phyloP scores from a whole-genome alignment of 2,113 vertebrate species.

The Gobius niger region DNA sequence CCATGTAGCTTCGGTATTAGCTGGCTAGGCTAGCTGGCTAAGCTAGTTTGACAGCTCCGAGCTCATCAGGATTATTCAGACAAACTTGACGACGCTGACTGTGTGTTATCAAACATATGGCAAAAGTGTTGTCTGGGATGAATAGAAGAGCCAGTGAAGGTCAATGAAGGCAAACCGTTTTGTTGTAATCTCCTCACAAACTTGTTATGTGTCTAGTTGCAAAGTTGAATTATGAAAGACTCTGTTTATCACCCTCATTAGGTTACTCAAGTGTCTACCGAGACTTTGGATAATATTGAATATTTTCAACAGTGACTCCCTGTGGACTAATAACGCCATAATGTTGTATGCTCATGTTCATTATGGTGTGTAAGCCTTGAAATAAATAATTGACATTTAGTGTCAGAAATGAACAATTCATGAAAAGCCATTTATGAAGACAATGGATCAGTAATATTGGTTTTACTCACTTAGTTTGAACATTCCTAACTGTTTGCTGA shows the following conservation, averaged over 20 bases:
- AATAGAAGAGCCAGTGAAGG: not conserved
- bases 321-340: not conserved
- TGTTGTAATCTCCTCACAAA: not conserved
- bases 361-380: not conserved
- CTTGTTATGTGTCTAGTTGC: slow-evolving; percentile 37
- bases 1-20: slow-evolving; percentile 32
- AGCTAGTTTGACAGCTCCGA: slow-evolving; percentile 73
- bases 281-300: not conserved
- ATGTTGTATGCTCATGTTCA: not conserved
- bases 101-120: not conserved
- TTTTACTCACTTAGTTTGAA: too few relatives aligned
- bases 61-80: not conserved
- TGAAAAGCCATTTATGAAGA: too few relatives aligned
- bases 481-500: too few relatives aligned
- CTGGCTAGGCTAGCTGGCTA: slow-evolving; percentile 47
- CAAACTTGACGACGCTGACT: not conserved
- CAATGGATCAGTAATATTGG: too few relatives aligned
- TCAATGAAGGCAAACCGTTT: not conserved
- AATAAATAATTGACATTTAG: not conserved
- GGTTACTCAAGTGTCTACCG: not conserved
- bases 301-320: not conserved
- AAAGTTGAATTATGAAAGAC: not conserved
- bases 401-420: too few relatives aligned
- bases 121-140: not conserved
- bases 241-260: not conserved